These are phyloP conservation scores for Lasioglossum figueresi DNA, from an alignment of 2,888 invertebrate species.

Conservation along the genomic window DNA sequence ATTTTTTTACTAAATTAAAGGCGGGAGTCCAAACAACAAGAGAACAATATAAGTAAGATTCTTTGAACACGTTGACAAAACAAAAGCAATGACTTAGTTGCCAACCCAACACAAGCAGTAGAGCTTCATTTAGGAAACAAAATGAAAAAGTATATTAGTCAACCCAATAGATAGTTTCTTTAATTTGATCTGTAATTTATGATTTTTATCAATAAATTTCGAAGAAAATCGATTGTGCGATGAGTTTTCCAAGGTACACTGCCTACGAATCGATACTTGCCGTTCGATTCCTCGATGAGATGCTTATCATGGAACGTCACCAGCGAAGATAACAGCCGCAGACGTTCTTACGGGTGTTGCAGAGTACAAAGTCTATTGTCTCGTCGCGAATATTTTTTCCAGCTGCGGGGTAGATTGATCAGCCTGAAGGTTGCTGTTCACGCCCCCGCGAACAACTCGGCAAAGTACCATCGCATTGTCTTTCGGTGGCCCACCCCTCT, in stretches of 20 bases:
- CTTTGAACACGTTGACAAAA: too few relatives aligned
- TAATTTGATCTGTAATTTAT: too few relatives aligned
- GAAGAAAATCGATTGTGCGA: background rate
- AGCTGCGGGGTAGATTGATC: slow-evolving; percentile 56
- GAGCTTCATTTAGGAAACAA: too few relatives aligned
- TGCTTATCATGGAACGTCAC: background rate
- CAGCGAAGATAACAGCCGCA: background rate
- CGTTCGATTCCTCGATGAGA: background rate
- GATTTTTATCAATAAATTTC: too few relatives aligned
- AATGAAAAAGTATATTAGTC: too few relatives aligned
- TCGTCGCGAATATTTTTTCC: slow-evolving; percentile 15
- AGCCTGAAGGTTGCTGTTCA: slow-evolving; percentile 54
- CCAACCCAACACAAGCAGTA: too few relatives aligned
- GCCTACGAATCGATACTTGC: background rate
- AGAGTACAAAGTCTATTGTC: background rate
- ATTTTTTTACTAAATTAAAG: too few relatives aligned
- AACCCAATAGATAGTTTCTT: too few relatives aligned
- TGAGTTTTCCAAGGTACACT: background rate
- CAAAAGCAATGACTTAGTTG: too few relatives aligned
- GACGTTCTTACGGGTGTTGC: background rate
- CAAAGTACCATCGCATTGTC: slow-evolving; percentile 16
- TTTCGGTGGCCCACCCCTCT: background rate
- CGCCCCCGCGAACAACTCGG: slow-evolving; percentile 51
- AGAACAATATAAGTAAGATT: too few relatives aligned
- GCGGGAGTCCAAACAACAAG: too few relatives aligned